phyloP scores from a whole-genome alignment of 2,888 invertebrate species.

The Notocelia uddmanniana region DNA sequence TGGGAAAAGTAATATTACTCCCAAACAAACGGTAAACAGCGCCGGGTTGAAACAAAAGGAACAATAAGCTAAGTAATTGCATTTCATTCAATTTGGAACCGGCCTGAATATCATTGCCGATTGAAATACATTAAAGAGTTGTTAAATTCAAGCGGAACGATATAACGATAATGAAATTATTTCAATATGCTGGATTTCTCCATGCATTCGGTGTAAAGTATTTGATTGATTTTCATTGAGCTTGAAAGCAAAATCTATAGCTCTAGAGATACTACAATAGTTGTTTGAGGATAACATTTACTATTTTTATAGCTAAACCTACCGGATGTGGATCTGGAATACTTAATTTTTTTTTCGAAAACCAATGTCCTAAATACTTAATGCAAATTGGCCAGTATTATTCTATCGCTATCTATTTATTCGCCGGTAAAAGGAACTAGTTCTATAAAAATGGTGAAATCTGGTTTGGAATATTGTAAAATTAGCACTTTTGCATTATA shows the following conservation, averaged over 20 bases:
- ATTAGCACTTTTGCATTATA: too few relatives aligned
- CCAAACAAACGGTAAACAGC: neutral
- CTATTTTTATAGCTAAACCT: too few relatives aligned
- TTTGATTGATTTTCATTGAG: neutral
- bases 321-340: too few relatives aligned
- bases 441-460: too few relatives aligned
- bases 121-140: conserved; percentile 30
- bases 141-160: conserved; percentile 15
- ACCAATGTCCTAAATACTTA: too few relatives aligned
- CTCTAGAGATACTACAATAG: too few relatives aligned
- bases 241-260: neutral
- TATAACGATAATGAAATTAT: neutral
- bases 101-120: conserved; percentile 4
- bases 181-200: neutral
- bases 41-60: neutral
- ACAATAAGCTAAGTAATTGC: conserved; percentile 16
- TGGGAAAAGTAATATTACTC: neutral
- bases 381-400: too few relatives aligned
- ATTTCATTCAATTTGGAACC: conserved; percentile 20
- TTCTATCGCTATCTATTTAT: too few relatives aligned
- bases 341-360: too few relatives aligned
- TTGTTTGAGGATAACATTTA: too few relatives aligned
- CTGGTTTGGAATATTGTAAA: too few relatives aligned
- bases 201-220: neutral
- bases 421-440: too few relatives aligned